phyloP scores from a whole-genome alignment of 2,797 vertebrate genomes.

The Schizothorax lantsangensis region DNA sequence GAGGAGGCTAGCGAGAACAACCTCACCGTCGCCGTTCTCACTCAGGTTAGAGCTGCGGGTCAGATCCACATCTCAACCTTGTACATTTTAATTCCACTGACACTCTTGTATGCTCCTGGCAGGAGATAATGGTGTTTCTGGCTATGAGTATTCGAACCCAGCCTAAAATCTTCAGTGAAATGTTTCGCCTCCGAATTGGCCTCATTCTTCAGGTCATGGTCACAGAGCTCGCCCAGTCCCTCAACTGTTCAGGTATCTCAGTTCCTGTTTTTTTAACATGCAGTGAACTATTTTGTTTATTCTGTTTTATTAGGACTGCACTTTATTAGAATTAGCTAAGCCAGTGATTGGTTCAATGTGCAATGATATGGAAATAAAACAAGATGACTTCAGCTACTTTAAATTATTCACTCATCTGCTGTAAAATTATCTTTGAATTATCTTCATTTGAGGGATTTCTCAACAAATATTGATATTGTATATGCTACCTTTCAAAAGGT shows the following conservation, averaged over 20 bases:
- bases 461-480: background rate
- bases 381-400: background rate
- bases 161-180: slow-evolving; percentile 91
- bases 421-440: background rate
- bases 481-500: background rate
- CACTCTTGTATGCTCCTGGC: slow-evolving; percentile 33
- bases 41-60: slow-evolving; percentile 82
- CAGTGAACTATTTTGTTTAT: background rate
- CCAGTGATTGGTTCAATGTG: background rate
- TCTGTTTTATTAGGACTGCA: background rate
- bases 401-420: background rate
- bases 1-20: slow-evolving; percentile 92
- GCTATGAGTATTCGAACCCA: slow-evolving; percentile 95
- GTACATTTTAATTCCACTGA: background rate
- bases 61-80: background rate
- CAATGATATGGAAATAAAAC: background rate
- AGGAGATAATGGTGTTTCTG: slow-evolving; percentile 98
- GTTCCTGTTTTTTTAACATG: background rate
- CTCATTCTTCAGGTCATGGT: slow-evolving; percentile 99
- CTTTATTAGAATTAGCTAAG: too few relatives aligned
- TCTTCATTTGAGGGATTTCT: background rate
- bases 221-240: slow-evolving; percentile 90
- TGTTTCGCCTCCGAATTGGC: slow-evolving; percentile 94
- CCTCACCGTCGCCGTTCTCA: slow-evolving; percentile 89
- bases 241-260: slow-evolving; percentile 88